A percentile compares a stretch with the other conserved stretches of the same genome.
Evolutionary conservation across 2,888 invertebrate genomes (phyloP).

Genomic region (Xanthia togata): DNA sequence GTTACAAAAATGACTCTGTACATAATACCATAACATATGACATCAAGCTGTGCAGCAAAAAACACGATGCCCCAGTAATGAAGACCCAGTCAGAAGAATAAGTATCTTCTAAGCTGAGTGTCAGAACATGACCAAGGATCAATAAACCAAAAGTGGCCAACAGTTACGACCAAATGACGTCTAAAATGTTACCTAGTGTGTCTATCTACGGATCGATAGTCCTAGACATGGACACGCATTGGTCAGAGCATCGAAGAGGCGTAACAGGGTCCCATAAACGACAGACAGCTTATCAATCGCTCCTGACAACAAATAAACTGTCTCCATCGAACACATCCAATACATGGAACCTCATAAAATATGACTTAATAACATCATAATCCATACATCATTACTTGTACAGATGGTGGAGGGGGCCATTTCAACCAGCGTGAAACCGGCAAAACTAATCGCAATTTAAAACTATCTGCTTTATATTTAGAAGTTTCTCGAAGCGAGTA

Average conservation of each 20-base stretch:
- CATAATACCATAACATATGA: too few relatives aligned
- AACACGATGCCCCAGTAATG: background rate
- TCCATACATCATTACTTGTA: constrained; percentile 42
- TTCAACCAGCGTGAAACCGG: constrained; percentile 61
- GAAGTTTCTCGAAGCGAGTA: constrained; percentile 76
- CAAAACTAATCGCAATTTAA: constrained; percentile 71
- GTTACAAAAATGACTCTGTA: background rate
- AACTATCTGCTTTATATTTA: constrained; percentile 79
- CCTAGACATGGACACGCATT: constrained; percentile 10
- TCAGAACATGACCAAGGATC: background rate
- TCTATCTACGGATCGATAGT: background rate
- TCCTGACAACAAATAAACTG: constrained; percentile 56
- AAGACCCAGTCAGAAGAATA: too few relatives aligned
- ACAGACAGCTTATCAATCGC: constrained; percentile 49
- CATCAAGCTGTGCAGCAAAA: background rate
- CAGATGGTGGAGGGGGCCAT: constrained; percentile 26
- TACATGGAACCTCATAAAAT: constrained; percentile 44
- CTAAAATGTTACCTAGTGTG: background rate
- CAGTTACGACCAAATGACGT: background rate
- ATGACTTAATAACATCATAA: constrained; percentile 48
- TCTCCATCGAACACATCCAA: constrained; percentile 29
- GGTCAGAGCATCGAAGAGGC: constrained; percentile 54
- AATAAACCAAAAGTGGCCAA: constrained; percentile 9
- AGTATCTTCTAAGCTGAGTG: too few relatives aligned
- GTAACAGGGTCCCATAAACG: constrained; percentile 43